Percentiles rank a stretch among this genome's conserved stretches.
Evolutionary conservation across 2,888 invertebrate genomes (phyloP).

Genomic region (Eristalis pertinax): DNA sequence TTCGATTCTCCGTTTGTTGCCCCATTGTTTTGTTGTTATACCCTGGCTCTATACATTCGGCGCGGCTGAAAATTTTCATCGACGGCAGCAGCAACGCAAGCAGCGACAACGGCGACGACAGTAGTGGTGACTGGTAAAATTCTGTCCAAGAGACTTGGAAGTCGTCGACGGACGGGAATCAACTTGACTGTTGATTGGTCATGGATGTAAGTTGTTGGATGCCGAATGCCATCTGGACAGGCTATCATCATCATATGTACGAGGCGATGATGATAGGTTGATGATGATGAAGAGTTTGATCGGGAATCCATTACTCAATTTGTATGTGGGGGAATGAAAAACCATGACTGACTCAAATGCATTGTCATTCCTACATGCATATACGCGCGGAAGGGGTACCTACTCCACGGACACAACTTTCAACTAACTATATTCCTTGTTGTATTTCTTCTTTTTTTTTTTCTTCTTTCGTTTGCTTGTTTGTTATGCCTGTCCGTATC

Average conservation of each 20-base stretch:
- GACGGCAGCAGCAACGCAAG: background rate
- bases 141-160: conserved; percentile 46
- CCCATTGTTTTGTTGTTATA: conserved; percentile 39
- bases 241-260: conserved; percentile 5
- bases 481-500: conserved; percentile 14
- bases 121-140: conserved; percentile 32
- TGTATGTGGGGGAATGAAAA: conserved; percentile 42
- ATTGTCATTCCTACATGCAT: conserved; percentile 47
- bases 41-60: conserved; percentile 22
- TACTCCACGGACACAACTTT: conserved; percentile 19
- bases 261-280: conserved; percentile 32
- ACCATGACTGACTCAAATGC: background rate
- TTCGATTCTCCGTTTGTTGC: conserved; percentile 26
- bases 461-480: conserved; percentile 16
- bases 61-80: background rate
- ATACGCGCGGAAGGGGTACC: background rate
- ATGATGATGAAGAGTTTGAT: conserved; percentile 67
- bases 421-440: background rate
- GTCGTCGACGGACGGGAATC: conserved; percentile 59
- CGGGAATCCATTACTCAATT: conserved; percentile 65
- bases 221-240: conserved; percentile 11
- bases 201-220: conserved; percentile 67
- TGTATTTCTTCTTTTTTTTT: conserved; percentile 19
- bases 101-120: background rate
- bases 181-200: conserved; percentile 67